Evolutionary conservation across 2,888 invertebrate genomes (phyloP).

Genomic region (Lycia hirtaria): DNA sequence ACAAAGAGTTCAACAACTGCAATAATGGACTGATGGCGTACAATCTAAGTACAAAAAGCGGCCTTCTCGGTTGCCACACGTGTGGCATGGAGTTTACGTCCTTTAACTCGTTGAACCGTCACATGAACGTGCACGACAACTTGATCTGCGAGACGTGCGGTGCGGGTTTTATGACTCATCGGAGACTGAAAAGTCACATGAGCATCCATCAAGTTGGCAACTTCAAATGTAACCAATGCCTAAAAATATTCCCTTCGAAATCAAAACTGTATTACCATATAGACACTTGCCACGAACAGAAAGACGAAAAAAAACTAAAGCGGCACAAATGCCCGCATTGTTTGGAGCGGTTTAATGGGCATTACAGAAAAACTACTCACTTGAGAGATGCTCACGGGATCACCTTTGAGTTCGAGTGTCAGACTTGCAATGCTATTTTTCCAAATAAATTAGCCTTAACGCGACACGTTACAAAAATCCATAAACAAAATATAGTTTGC

Average conservation of each 20-base stretch:
- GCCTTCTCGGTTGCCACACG: conserved; percentile 68
- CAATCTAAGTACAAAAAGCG: conserved; percentile 61
- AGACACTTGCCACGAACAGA: conserved; percentile 70
- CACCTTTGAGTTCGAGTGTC: conserved; percentile 72
- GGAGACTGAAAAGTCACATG: conserved; percentile 70
- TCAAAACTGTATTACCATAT: conserved; percentile 72
- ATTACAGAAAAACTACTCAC: conserved; percentile 78
- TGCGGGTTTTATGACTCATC: conserved; percentile 75
- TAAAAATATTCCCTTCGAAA: conserved; percentile 70
- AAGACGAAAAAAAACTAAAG: conserved; percentile 68
- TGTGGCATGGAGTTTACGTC: conserved; percentile 74
- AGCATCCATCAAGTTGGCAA: conserved; percentile 73
- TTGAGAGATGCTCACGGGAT: conserved; percentile 74
- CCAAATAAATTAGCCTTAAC: conserved; percentile 69
- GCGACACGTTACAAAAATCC: conserved; percentile 73
- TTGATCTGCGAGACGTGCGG: conserved; percentile 80
- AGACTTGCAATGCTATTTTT: conserved; percentile 64
- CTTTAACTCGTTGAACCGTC: conserved; percentile 73
- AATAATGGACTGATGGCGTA: conserved; percentile 79
- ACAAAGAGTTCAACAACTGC: conserved; percentile 72
- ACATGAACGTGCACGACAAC: conserved; percentile 78
- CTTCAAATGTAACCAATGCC: conserved; percentile 72
- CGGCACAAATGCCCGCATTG: conserved; percentile 78
- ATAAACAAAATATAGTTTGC: conserved; percentile 75
- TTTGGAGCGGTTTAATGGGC: conserved; percentile 73